These are phyloP conservation scores for Prosopocoilus inquinatus DNA, from an alignment of 2,888 invertebrate species.

Conservation along the genomic window DNA sequence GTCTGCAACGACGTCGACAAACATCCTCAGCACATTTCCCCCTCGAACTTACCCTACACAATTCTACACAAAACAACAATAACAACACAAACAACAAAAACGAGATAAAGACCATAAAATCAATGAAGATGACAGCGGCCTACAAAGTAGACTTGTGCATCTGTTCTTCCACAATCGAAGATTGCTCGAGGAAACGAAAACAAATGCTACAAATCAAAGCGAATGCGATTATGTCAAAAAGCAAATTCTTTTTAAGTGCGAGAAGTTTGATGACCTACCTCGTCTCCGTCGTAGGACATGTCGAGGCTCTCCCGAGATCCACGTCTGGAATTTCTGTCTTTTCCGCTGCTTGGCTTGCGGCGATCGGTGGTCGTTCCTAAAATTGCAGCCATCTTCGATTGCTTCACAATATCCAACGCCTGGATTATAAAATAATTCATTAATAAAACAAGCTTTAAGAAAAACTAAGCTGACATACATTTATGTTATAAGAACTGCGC, in stretches of 20 bases:
- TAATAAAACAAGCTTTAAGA: too few species aligned
- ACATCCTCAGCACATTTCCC: conserved; percentile 1
- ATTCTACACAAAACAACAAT: not conserved
- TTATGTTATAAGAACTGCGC: too few species aligned
- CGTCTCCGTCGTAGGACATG: conserved; percentile 71
- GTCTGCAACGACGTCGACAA: not conserved
- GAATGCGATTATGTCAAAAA: not conserved
- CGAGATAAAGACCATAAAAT: too few species aligned
- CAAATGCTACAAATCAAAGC: too few species aligned
- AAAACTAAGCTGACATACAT: too few species aligned
- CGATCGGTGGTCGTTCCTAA: conserved; percentile 59
- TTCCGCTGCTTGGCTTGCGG: conserved; percentile 46
- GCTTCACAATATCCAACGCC: conserved; percentile 92
- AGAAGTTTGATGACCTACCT: conserved; percentile 53
- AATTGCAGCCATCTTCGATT: conserved; percentile 78
- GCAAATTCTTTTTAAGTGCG: conserved; percentile 16
- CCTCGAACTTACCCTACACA: conserved; percentile 12
- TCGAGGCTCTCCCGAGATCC: conserved; percentile 73
- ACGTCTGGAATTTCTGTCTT: conserved; percentile 64
- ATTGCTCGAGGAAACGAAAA: too few species aligned
- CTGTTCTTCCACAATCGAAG: conserved; percentile 15
- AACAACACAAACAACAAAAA: too few species aligned
- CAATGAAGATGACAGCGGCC: too few species aligned
- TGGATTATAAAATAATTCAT: conserved; percentile 38
- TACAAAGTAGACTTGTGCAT: too few species aligned